Percentiles rank a stretch among this genome's conserved stretches.
phyloP scores from a whole-genome alignment of 2,113 vertebrate species.

The Harpagus bidentatus region DNA sequence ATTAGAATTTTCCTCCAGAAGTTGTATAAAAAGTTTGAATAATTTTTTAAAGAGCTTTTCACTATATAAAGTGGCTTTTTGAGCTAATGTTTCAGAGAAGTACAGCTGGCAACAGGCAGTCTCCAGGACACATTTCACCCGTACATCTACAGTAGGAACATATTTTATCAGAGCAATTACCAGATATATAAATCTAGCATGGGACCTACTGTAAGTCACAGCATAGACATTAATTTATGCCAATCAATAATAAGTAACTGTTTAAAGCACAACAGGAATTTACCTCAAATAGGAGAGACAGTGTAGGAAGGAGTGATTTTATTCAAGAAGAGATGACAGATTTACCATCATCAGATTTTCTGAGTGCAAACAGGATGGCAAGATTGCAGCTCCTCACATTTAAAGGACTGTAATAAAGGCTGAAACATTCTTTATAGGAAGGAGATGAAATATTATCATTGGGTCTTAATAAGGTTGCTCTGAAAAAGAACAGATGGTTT shows the following conservation, averaged over 20 bases:
- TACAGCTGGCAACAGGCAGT: conserved; percentile 21
- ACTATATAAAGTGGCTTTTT: background rate
- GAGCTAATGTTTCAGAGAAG: background rate
- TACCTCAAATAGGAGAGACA: background rate
- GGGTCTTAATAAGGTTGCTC: conserved; percentile 32
- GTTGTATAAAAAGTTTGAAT: background rate
- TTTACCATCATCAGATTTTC: background rate
- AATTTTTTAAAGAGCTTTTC: background rate
- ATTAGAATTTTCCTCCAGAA: background rate
- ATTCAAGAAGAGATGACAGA: background rate
- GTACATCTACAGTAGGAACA: background rate
- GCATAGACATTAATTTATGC: background rate
- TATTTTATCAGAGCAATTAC: conserved; percentile 26
- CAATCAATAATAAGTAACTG: background rate
- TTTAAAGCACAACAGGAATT: background rate
- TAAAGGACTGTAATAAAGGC: background rate
- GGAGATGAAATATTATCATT: conserved; percentile 31
- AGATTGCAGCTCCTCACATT: background rate
- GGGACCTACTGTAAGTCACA: background rate
- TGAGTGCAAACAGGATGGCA: background rate
- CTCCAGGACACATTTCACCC: conserved; percentile 23
- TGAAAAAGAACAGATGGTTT: conserved; percentile 49
- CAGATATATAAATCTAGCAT: background rate
- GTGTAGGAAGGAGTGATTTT: background rate
- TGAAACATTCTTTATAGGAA: background rate